Base-by-base conservation (phyloP, 2,797 vertebrate genomes). In the Buphagus erythrorhynchus region DNA sequence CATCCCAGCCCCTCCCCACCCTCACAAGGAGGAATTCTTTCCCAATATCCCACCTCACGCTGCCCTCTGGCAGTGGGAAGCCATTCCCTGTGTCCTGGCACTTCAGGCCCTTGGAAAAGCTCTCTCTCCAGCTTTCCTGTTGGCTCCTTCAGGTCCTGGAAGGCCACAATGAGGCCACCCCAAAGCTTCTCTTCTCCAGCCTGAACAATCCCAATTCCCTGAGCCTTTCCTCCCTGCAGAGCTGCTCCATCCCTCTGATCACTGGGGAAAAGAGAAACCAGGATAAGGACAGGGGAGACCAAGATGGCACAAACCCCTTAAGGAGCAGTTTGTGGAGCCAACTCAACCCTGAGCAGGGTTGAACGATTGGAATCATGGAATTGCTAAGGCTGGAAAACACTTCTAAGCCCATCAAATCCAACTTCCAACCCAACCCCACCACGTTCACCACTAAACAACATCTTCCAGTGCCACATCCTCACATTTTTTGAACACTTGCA, bases 271-370 rank as follows among this genome's bases (percentile, higher is more conserved):
- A 20, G 0, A 65, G 38, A 19, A 57, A 4, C 31, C 69, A 51
- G 57, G 3, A 0, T 1, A 6, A 12, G 52, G n/a, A 8, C 0
- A 25, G 57, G 0, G 36, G 42, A 4, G 52, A 38, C 40, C 43
- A 5, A 26, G 46, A 35, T 11, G n/a, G 35, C 62, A 26, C 29
- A 25, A 20, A 1, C 3, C 17, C 46, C 61, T 13, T 3, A 7
- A n/a, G 19, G 35, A 73, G 59, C 1, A 21, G 15, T 3, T 38
- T 11, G 28, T 33, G 72, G 55, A 58, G 46, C 21, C 72, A 62
- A 1, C 57, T 59, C 42, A 2, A 1, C 20, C 2, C 11, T 8
- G 26, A 35, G 38, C 13, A 46, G n/a, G 59, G 36, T 16, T 31
- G n/a, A 55, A 19, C 36, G 14, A 0, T 7, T 35, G 0, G 4